A percentile compares a stretch with the other conserved stretches of the same genome.
Evolutionary conservation across 2,797 vertebrate genomes (phyloP).

Genomic region (Pangasius larnaudii): DNA sequence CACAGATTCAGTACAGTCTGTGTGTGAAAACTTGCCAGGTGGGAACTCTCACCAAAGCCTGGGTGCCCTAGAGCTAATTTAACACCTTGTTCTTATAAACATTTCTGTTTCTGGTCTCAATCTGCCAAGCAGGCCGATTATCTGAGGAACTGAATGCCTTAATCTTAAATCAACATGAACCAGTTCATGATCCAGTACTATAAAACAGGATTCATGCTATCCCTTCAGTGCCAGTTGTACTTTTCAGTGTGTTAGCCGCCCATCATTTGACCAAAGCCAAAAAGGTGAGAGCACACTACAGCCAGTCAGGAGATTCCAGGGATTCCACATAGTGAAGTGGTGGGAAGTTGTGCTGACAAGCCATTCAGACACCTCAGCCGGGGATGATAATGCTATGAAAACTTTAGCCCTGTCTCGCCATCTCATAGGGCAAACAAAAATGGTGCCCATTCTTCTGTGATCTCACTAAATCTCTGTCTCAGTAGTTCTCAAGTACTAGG

Average conservation of each 20-base stretch:
- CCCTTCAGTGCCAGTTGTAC: neutral
- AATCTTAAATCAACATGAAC: neutral
- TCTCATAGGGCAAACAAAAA: conserved; percentile 55
- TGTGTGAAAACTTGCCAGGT: conserved; percentile 63
- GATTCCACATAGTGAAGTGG: conserved; percentile 16
- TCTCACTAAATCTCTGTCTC: conserved; percentile 60
- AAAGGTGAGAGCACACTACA: neutral
- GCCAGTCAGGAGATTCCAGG: conserved; percentile 2
- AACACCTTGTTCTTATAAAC: neutral
- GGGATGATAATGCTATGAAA: conserved; percentile 52
- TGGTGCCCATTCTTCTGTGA: conserved; percentile 57
- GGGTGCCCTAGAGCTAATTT: neutral
- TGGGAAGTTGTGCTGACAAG: conserved; percentile 55
- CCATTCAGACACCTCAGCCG: conserved; percentile 4
- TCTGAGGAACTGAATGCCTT: neutral
- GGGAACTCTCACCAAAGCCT: conserved; percentile 14
- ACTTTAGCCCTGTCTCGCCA: conserved; percentile 54
- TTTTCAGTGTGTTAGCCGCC: neutral
- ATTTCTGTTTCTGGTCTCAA: neutral
- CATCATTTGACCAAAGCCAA: neutral
- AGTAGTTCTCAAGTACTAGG: conserved; percentile 56
- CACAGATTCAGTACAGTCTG: conserved; percentile 55
- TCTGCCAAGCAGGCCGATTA: neutral
- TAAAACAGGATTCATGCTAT: neutral
- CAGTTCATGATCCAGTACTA: neutral